Conservation (phyloP, 2,797 vertebrate genomes). For the Gadopsis marmoratus region DNA sequence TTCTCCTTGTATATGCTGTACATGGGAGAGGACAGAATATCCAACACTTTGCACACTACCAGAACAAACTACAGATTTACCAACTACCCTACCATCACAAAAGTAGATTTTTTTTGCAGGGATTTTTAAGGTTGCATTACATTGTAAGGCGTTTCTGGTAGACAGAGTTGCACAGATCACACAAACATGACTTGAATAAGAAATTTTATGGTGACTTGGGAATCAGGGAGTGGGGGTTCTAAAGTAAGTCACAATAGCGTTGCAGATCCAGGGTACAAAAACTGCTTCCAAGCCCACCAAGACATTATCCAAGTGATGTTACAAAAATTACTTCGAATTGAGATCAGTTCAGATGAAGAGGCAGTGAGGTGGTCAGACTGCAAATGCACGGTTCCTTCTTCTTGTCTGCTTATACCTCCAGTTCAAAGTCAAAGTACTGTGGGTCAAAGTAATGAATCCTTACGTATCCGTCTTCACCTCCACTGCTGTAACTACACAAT, state of each 20-base stretch:
- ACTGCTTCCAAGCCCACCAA: background rate
- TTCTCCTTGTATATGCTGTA: background rate
- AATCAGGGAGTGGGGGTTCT: slow-evolving; percentile 8
- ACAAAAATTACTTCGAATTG: slow-evolving; percentile 22
- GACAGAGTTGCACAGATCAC: background rate
- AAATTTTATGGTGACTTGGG: slow-evolving; percentile 41
- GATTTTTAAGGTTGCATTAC: background rate
- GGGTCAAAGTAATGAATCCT: slow-evolving; percentile 98
- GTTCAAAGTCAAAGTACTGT: slow-evolving; percentile 98
- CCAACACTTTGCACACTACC: too few relatives aligned
- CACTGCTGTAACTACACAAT: slow-evolving; percentile 94
- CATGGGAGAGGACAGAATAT: background rate
- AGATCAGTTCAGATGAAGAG: slow-evolving; percentile 37
- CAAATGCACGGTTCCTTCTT: slow-evolving; percentile 18
- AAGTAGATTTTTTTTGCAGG: too few relatives aligned
- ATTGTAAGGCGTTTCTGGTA: too few relatives aligned
- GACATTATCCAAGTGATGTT: slow-evolving; percentile 17
- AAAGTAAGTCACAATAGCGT: slow-evolving; percentile 34
- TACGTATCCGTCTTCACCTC: slow-evolving; percentile 96
- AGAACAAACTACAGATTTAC: background rate
- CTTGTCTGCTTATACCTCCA: slow-evolving; percentile 85
- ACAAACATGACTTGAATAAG: slow-evolving; percentile 16
- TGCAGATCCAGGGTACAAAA: slow-evolving; percentile 46
- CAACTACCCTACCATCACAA: background rate
- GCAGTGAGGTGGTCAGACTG: slow-evolving; percentile 5